Percentiles rank a stretch among this genome's conserved stretches.
Evolutionary conservation across 2,797 vertebrate genomes (phyloP).

Genomic region (Parotocinclus haroldoi): DNA sequence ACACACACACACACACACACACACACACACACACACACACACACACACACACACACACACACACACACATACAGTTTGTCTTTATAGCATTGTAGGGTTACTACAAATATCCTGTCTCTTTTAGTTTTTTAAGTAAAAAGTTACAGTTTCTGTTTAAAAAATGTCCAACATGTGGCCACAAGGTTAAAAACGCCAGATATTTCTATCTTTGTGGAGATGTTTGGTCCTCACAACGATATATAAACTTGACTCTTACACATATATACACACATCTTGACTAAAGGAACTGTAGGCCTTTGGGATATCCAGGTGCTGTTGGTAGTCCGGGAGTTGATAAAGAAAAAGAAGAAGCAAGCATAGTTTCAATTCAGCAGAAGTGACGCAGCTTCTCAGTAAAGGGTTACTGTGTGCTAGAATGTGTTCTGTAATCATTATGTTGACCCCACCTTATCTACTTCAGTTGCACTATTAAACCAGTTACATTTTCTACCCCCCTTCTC

Average conservation of each 20-base stretch:
- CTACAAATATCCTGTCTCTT: too few species aligned
- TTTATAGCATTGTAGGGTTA: too few species aligned
- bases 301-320: conserved; percentile 61
- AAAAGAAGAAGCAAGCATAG: not conserved
- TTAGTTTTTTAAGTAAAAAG: too few species aligned
- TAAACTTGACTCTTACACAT: too few species aligned
- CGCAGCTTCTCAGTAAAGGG: conserved; percentile 6
- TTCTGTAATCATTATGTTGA: conserved; percentile 7
- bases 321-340: conserved; percentile 18
- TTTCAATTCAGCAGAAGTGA: conserved; percentile 8
- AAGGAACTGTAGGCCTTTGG: conserved; percentile 41
- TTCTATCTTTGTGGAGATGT: too few species aligned
- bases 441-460: conserved; percentile 1
- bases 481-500: not conserved
- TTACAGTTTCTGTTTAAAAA: too few species aligned
- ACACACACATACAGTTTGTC: conserved; percentile 51
- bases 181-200: too few species aligned
- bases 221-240: too few species aligned
- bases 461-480: not conserved
- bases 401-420: conserved; percentile 1
- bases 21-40: not conserved
- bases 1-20: conserved; percentile 11
- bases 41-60: conserved; percentile 28
- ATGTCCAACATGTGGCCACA: too few species aligned
- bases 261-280: conserved; percentile 52